phyloP scores from a whole-genome alignment of 2,113 vertebrate genomes.

The Fulmarus glacialis region DNA sequence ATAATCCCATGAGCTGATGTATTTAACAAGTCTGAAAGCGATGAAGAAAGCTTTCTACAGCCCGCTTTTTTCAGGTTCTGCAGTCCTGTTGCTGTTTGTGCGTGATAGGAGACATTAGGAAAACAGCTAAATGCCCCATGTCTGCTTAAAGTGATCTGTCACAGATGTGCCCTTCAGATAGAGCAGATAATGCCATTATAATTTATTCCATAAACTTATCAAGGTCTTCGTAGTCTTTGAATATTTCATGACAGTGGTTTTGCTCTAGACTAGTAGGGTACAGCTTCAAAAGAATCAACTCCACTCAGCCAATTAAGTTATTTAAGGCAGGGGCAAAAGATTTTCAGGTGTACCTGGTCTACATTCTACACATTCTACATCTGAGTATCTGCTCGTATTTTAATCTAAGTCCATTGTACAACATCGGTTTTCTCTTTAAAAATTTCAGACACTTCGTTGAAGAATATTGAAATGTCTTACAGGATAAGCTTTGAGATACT shows the following conservation, averaged over 20 bases:
- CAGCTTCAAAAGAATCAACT: not conserved
- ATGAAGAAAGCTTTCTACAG: not conserved
- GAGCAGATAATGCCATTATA: not conserved
- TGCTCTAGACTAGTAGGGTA: not conserved
- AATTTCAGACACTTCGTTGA: not conserved
- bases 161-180: not conserved
- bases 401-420: not conserved
- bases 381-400: fast-evolving
- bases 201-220: not conserved
- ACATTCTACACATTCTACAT: not conserved
- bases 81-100: not conserved
- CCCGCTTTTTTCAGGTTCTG: not conserved
- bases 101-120: not conserved
- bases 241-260: not conserved
- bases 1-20: not conserved
- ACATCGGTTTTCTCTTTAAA: fast-evolving
- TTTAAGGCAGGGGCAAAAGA: not conserved
- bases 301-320: not conserved
- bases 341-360: not conserved
- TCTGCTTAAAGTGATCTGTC: not conserved
- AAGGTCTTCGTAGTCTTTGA: not conserved
- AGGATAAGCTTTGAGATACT: not conserved
- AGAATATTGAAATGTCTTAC: not conserved
- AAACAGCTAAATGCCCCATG: not conserved
- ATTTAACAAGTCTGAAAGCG: not conserved